Evolutionary conservation across 2,888 invertebrate genomes (phyloP).

Genomic region (Ennomos erosarius): DNA sequence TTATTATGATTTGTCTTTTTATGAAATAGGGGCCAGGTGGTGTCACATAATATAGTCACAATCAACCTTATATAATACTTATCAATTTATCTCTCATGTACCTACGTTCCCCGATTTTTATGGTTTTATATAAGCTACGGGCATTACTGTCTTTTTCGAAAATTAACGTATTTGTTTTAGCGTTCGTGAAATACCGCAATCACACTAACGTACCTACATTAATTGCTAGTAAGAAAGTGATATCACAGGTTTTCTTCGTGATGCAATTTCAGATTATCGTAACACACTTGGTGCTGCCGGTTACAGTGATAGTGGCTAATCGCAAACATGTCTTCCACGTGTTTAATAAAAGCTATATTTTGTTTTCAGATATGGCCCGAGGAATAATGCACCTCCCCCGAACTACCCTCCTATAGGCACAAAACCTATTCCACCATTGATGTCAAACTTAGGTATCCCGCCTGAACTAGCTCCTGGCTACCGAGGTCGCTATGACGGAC

Average conservation of each 20-base stretch:
- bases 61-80: too few species aligned
- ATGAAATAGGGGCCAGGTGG: too few species aligned
- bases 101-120: too few species aligned
- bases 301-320: neutral
- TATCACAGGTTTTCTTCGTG: constrained; percentile 58
- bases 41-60: too few species aligned
- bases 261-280: constrained; percentile 45
- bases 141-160: too few species aligned
- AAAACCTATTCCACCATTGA: constrained; percentile 64
- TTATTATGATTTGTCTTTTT: too few species aligned
- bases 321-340: neutral
- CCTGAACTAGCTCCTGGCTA: constrained; percentile 69
- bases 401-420: constrained; percentile 66
- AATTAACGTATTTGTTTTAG: too few species aligned
- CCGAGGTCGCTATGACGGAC: constrained; percentile 73
- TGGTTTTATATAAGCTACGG: too few species aligned
- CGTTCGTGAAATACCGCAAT: too few species aligned
- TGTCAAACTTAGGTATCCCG: constrained; percentile 61
- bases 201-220: too few species aligned
- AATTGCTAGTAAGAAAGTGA: neutral
- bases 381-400: constrained; percentile 66
- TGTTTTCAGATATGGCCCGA: constrained; percentile 75
- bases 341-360: constrained; percentile 33
- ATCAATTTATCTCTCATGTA: too few species aligned
- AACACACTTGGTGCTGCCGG: neutral